These are phyloP conservation scores for Tenrec ecaudatus DNA, from an alignment of 2,113 vertebrate genomes.

Conservation along the genomic window DNA sequence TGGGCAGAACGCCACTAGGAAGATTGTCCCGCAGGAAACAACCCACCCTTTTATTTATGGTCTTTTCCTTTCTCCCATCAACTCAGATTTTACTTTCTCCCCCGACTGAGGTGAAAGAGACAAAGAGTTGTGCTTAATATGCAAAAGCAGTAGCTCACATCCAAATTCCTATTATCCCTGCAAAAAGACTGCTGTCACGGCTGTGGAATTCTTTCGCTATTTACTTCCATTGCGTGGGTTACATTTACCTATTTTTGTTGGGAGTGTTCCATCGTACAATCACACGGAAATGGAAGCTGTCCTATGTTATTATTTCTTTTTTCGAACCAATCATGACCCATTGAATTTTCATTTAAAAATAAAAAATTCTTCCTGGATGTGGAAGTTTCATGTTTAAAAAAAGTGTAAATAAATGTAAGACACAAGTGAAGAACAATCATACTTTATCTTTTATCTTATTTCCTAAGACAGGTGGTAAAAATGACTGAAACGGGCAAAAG, in stretches of 20 bases:
- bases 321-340: neutral
- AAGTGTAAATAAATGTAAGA: slow-evolving; percentile 14
- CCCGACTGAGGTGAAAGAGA: slow-evolving; percentile 62
- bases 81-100: slow-evolving; percentile 72
- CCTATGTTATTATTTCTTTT: slow-evolving; percentile 10
- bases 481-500: neutral
- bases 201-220: slow-evolving; percentile 45
- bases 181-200: slow-evolving; percentile 30
- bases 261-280: slow-evolving; percentile 43
- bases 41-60: slow-evolving; percentile 69
- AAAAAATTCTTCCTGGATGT: neutral
- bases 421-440: neutral
- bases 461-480: slow-evolving; percentile 11
- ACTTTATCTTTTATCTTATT: slow-evolving; percentile 32
- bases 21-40: slow-evolving; percentile 67
- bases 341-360: slow-evolving; percentile 48
- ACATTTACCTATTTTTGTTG: slow-evolving; percentile 62
- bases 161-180: slow-evolving; percentile 49
- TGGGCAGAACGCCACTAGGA: slow-evolving; percentile 64
- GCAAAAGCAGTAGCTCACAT: slow-evolving; percentile 57
- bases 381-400: slow-evolving; percentile 40
- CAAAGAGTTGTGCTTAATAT: slow-evolving; percentile 69
- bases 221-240: slow-evolving; percentile 45
- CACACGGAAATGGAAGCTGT: slow-evolving; percentile 3
- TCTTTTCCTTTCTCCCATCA: slow-evolving; percentile 48